Conservation (phyloP, 2,888 invertebrate species). For the Amiota communis region DNA sequence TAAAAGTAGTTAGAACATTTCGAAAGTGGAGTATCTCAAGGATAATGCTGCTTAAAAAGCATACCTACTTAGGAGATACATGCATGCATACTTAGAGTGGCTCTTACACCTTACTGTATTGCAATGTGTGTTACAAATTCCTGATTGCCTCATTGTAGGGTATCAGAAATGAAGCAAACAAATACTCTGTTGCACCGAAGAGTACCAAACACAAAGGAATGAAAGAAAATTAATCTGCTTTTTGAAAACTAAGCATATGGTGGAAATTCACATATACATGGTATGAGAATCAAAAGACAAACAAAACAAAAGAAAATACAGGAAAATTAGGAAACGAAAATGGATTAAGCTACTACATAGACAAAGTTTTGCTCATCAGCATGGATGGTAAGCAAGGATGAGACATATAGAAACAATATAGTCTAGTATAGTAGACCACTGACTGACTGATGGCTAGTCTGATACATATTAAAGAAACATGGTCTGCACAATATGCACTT, state of each 20-base stretch:
- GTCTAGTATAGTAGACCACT: conserved; percentile 41
- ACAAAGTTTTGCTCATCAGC: too few relatives aligned
- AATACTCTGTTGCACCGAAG: background rate
- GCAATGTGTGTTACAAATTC: too few relatives aligned
- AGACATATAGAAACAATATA: too few relatives aligned
- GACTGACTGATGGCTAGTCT: conserved; percentile 40
- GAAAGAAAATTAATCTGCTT: conserved; percentile 18
- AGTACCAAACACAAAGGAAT: background rate
- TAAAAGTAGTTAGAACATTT: background rate
- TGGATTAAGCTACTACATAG: conserved; percentile 48
- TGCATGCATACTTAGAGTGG: too few relatives aligned
- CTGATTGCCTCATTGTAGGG: too few relatives aligned
- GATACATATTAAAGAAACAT: background rate
- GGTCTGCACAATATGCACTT: background rate
- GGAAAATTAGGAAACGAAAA: conserved; percentile 51
- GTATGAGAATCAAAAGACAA: background rate
- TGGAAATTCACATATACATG: conserved; percentile 2
- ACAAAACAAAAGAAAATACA: conserved; percentile 18
- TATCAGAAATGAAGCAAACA: background rate
- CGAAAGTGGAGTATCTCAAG: too few relatives aligned
- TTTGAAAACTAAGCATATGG: conserved; percentile 19
- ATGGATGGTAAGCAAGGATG: too few relatives aligned
- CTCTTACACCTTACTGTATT: too few relatives aligned
- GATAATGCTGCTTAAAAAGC: too few relatives aligned
- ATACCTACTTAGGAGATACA: too few relatives aligned